phyloP scores from a whole-genome alignment of 2,888 invertebrate species.

The Gymnoscelis rufifasciata region DNA sequence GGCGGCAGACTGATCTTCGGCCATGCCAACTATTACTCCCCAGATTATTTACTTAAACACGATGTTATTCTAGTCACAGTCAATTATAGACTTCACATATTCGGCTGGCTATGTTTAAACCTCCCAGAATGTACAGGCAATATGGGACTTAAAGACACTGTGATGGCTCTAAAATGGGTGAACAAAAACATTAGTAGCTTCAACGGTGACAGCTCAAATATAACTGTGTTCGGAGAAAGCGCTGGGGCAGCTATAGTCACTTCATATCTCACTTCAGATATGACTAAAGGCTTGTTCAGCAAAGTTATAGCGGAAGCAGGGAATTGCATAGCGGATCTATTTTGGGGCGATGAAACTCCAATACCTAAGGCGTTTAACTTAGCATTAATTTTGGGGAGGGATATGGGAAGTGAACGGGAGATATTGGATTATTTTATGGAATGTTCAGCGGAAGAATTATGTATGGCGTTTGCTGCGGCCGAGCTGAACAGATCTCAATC shows the following conservation, averaged over 20 bases:
- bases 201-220: constrained; percentile 54
- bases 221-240: constrained; percentile 63
- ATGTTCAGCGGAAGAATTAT: constrained; percentile 47
- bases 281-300: constrained; percentile 49
- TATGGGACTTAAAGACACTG: constrained; percentile 57
- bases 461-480: constrained; percentile 41
- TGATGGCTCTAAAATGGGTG: constrained; percentile 63
- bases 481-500: constrained; percentile 42
- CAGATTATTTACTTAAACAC: constrained; percentile 57
- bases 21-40: constrained; percentile 68
- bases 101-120: constrained; percentile 61
- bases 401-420: constrained; percentile 35
- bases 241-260: constrained; percentile 51
- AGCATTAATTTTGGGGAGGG: constrained; percentile 44
- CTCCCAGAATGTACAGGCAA: constrained; percentile 64
- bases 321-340: constrained; percentile 50
- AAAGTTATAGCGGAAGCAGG: constrained; percentile 61
- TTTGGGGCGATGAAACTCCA: constrained; percentile 49
- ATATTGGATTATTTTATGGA: constrained; percentile 46
- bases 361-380: constrained; percentile 47
- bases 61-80: constrained; percentile 61
- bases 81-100: constrained; percentile 58
- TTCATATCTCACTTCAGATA: constrained; percentile 48
- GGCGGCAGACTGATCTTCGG: constrained; percentile 78
- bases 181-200: constrained; percentile 53